Percentiles rank a stretch among this genome's conserved stretches.
These are phyloP conservation scores for Sinelater perroti DNA, from an alignment of 2,888 invertebrate species.

Conservation along the genomic window DNA sequence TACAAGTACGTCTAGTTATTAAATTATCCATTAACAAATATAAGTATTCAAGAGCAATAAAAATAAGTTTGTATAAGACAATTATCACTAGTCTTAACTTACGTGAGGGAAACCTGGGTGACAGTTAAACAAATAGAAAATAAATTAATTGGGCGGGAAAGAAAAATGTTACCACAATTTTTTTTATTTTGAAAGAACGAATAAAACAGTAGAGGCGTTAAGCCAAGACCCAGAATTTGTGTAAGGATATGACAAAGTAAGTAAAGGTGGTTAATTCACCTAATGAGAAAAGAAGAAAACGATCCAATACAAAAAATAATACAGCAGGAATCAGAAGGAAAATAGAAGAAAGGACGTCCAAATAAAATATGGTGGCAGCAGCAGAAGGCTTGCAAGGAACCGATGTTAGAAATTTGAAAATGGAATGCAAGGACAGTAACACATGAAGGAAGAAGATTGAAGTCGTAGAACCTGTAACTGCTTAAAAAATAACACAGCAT, in stretches of 20 bases:
- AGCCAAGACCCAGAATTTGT: not conserved
- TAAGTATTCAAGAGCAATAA: constrained; percentile 4
- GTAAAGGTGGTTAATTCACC: too few relatives aligned
- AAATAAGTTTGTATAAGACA: constrained; percentile 7
- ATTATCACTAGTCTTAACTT: too few relatives aligned
- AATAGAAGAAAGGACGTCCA: too few relatives aligned
- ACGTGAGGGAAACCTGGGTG: too few relatives aligned
- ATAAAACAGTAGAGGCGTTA: constrained; percentile 1
- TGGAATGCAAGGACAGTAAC: not conserved
- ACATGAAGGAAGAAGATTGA: not conserved
- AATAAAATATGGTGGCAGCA: too few relatives aligned
- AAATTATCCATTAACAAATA: constrained; percentile 4
- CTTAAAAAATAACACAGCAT: too few relatives aligned
- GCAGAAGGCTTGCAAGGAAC: constrained; percentile 2
- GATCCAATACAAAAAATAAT: too few relatives aligned
- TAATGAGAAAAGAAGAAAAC: constrained; percentile 2
- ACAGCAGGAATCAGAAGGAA: not conserved
- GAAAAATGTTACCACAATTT: too few relatives aligned
- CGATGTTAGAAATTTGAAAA: constrained; percentile 1
- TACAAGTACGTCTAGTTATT: too few relatives aligned
- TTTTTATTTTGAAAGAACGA: not conserved
- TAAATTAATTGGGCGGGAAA: constrained; percentile 1
- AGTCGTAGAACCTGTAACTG: too few relatives aligned
- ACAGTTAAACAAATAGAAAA: too few relatives aligned
- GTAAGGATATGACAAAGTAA: constrained; percentile 9